Evolutionary conservation across 2,888 invertebrate genomes (phyloP), one percentile per base, ranked within the genome.

Genomic region (Epinotia brunnichana): DNA sequence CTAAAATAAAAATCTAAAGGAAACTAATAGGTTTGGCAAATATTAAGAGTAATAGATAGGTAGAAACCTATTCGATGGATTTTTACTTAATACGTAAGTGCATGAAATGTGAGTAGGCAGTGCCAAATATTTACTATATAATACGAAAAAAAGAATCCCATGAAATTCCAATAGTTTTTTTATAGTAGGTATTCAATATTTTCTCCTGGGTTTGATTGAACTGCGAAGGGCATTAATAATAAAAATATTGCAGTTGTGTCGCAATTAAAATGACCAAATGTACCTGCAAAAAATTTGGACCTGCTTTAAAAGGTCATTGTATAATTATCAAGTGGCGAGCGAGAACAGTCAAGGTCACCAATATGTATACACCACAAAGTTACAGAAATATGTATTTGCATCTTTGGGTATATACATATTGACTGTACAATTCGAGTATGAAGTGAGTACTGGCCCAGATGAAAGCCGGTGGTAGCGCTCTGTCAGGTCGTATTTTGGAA

Each of bases 61-160:
- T 69, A 73, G 69, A 62, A 63, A 73, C 73, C 73, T 73, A 82
- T 79, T 83, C 77, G 78, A 81, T 83, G 82, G 82, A 76, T 79
- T 82, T 82, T 84, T 84, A 82, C 81, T 82, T 82, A 80, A 76
- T 74, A 74, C 69, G 51, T 74, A 75, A 75, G 74, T 72, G 70
- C 72, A 75, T 74, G 63, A 70, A 69, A 80, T 76, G 77, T 83
- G 81, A 78, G 79, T 80, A 77, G 77, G 74, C 71, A 77, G 74
- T 74, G 70, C 69, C 66, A 74, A 75, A 64, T 73, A 75, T 75
- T 76, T 77, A 71, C 73, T 71, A 64, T 71, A 64, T 74, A 74
- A 76, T 73, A 68, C 76, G 72, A 73, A 74, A 69, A 62, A 60
- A 57, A 73, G 51, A 68, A 69, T 48, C 62, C 73, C 68, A 73